Evolutionary conservation across 2,888 invertebrate species (phyloP), one percentile per base, ranked within the genome.

Genomic region (Netelia melanura): DNA sequence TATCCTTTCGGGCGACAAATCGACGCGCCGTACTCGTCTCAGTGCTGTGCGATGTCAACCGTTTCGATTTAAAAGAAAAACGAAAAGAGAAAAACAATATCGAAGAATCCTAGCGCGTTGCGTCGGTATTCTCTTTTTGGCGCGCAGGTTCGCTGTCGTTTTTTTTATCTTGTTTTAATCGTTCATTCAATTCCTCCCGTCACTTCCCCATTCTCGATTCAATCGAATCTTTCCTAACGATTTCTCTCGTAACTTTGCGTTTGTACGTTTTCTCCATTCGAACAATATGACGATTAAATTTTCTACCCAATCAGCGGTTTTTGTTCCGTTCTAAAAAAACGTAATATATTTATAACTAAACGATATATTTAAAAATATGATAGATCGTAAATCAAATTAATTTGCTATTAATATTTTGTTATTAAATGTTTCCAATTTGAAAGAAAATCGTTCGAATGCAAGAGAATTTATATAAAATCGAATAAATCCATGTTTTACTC

Each of bases 1-100:
- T 85, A 21, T 38, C 11, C 61, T 86, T 48, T 62, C 62, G 56
- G n/a, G 54, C 86, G 86, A 90, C 89, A 89, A 90, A 89, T 89
- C 90, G 88, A 76, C 88, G 74, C 75, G 10, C 65, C 61, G 25
- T 30, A 61, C 17, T 58, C n/a, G 30, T 68, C 25, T 68, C 30
- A 0, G 38, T 38, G 38, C 11, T 44, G 9, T 44, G 58, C 43
- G 23, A 30, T 21, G 25, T 23, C 65, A 72, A 10, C n/a, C 21
- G 21, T 74, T 21, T 38, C 23, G 43, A 17, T n/a, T 23, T 44
- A 44, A 23, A 71, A 38, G 17, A 54, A 68, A 21, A n/a, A 38
- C 25, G 14, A 44, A 48, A 44, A 23, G 56, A 38, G 17, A 54
- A 68, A 21, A n/a, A 38, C n/a, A 70, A 54, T 25, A 25, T 8